These are phyloP conservation scores for Pipa parva DNA, from an alignment of 2,113 vertebrate genomes.

Conservation along the genomic window DNA sequence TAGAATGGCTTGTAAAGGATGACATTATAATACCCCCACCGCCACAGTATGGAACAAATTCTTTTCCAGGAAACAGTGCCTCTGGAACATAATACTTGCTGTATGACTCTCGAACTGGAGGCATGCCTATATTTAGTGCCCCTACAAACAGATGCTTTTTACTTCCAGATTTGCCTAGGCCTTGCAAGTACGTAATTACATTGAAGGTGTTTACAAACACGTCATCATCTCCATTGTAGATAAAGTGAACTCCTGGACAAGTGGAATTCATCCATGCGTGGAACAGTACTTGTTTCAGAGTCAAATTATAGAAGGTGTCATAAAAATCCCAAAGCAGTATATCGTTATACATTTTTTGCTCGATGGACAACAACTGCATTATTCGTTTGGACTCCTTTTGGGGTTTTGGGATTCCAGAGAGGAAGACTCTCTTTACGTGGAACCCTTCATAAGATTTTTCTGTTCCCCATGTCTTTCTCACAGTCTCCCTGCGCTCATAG, in stretches of 20 bases:
- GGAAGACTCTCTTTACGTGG: constrained; percentile 60
- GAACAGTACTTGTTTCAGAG: constrained; percentile 69
- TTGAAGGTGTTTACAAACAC: constrained; percentile 69
- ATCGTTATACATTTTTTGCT: constrained; percentile 55
- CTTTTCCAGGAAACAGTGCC: constrained; percentile 55
- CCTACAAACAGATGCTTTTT: constrained; percentile 67
- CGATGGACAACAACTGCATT: constrained; percentile 57
- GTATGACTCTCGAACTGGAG: constrained; percentile 53
- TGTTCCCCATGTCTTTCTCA: constrained; percentile 69
- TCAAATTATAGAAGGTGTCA: constrained; percentile 71
- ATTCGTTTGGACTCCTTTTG: constrained; percentile 48
- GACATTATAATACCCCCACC: constrained; percentile 71
- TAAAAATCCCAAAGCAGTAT: constrained; percentile 72
- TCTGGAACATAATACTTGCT: constrained; percentile 72
- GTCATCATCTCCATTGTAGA: constrained; percentile 71
- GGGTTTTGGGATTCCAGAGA: constrained; percentile 47
- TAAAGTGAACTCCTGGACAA: constrained; percentile 59
- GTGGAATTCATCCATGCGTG: constrained; percentile 60
- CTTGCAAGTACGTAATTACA: constrained; percentile 61
- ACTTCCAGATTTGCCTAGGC: constrained; percentile 38
- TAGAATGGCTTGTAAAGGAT: constrained; percentile 55
- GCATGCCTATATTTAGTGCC: constrained; percentile 56
- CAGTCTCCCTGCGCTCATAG: constrained; percentile 63
- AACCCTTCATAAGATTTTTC: constrained; percentile 50
- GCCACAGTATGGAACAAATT: constrained; percentile 64